Evolutionary conservation across 2,888 invertebrate genomes (phyloP).

Genomic region (Antitype chi): DNA sequence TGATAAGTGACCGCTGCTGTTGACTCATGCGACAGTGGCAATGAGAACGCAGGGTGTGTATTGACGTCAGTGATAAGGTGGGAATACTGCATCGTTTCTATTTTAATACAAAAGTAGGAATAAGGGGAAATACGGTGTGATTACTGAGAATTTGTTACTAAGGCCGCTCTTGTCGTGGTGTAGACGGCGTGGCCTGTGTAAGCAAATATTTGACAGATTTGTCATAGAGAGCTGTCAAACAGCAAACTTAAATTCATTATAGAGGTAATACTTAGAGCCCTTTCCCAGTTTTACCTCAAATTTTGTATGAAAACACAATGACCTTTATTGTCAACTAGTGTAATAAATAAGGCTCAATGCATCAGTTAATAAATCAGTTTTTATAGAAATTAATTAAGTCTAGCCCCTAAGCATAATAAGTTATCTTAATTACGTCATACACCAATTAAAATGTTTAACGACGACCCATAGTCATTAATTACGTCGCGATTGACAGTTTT

Average conservation of each 20-base stretch:
- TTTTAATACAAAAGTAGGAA: constrained; percentile 16
- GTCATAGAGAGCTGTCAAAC: not conserved
- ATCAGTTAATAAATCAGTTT: not conserved
- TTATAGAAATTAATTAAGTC: not conserved
- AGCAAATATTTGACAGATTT: not conserved
- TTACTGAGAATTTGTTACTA: constrained; percentile 41
- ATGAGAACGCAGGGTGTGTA: constrained; percentile 27
- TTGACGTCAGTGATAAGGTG: constrained; percentile 39
- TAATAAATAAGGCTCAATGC: not conserved
- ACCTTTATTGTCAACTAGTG: not conserved
- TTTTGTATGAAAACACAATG: not conserved
- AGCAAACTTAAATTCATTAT: not conserved
- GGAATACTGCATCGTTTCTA: constrained; percentile 26
- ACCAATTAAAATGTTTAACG: constrained; percentile 20
- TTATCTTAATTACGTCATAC: constrained; percentile 10
- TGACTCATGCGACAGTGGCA: constrained; percentile 38
- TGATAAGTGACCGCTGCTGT: constrained; percentile 38
- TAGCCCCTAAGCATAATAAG: not conserved
- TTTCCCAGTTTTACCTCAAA: not conserved
- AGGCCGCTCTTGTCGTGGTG: not conserved
- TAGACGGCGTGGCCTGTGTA: not conserved
- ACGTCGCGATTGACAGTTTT: not conserved
- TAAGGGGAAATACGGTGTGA: constrained; percentile 26
- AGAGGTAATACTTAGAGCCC: too few relatives aligned
- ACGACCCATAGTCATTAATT: not conserved